Evolutionary conservation across 1,140 invertebrate genomes (phyloP).

Genomic region (Euwallacea similis): DNA sequence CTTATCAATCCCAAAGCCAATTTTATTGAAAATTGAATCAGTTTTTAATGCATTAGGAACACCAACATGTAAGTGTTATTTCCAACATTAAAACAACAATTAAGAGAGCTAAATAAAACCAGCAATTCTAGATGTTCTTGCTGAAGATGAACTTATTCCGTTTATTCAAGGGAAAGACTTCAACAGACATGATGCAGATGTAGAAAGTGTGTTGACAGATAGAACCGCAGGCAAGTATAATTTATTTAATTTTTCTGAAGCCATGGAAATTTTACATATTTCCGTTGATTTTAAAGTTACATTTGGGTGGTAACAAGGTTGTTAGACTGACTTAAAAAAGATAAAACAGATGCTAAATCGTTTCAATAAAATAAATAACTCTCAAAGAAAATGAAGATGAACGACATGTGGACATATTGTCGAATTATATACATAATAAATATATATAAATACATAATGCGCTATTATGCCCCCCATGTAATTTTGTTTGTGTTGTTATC

Average conservation of each 20-base stretch:
- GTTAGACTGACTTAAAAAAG: no score
- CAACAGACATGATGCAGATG: conserved; percentile 40
- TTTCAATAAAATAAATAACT: no score
- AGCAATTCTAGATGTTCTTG: neutral
- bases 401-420: no score
- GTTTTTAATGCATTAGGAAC: conserved; percentile 8
- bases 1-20: neutral
- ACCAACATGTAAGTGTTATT: conserved; percentile 17
- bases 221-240: conserved; percentile 42
- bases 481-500: no score
- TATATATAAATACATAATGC: no score
- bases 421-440: no score
- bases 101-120: conserved; percentile 1
- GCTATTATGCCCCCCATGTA: no score
- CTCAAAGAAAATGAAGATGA: no score
- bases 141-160: conserved; percentile 47
- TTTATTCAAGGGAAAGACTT: conserved; percentile 42
- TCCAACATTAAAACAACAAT: neutral
- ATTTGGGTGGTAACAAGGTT: no score
- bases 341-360: no score
- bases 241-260: conserved; percentile 3
- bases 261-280: neutral
- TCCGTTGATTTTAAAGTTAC: no score
- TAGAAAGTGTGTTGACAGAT: conserved; percentile 47
- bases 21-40: neutral